Base-by-base conservation (phyloP, 2,797 vertebrate genomes). In the Pseudomugil gertrudae region DNA sequence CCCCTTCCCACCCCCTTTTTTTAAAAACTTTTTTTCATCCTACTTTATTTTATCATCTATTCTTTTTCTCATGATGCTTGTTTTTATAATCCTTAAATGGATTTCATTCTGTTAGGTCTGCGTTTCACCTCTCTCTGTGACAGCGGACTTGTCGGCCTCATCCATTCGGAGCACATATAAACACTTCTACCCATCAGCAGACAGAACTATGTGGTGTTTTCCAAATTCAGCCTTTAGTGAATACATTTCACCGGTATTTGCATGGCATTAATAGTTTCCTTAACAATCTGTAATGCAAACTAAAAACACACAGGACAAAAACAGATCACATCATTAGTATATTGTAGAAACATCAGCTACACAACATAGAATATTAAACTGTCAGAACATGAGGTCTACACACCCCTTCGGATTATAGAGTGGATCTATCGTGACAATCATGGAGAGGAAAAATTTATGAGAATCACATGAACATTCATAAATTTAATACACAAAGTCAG, bases 401-500 rank as follows among this genome's bases (percentile, higher is more conserved):
- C 15, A 15, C 61, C 14, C 17, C 38, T 63, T 59, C 43, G 27
- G 67, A 26, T 66, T 11, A 63, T 57, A 24, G 32, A 74, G 30
- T n/a, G 33, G 19, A 61, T 63, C 47, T 21, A 45, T 35, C 47
- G 47, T 24, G 33, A 36, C 53, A 56, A 78, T 74, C 63, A 67
- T 59, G 10, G 17, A 64, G 50, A 66, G 40, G 58, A 68, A 52
- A 72, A 70, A 66, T 21, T 56, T 19, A 17, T 5, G 29, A 72
- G 64, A 58, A 55, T 54, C 11, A 59, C 63, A 24, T 14, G 63
- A 63, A 53, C 57, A 27, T 51, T 64, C 62, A 32, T 19, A 45
- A 53, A 43, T 62, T 61, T 29, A 63, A 67, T 29, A 21, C 15
- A 26, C 32, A 33, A 21, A 71, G 47, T 62, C 47, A 63, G 62